phyloP scores from a whole-genome alignment of 1,140 invertebrate genomes.

The Ganaspis sp. region DNA sequence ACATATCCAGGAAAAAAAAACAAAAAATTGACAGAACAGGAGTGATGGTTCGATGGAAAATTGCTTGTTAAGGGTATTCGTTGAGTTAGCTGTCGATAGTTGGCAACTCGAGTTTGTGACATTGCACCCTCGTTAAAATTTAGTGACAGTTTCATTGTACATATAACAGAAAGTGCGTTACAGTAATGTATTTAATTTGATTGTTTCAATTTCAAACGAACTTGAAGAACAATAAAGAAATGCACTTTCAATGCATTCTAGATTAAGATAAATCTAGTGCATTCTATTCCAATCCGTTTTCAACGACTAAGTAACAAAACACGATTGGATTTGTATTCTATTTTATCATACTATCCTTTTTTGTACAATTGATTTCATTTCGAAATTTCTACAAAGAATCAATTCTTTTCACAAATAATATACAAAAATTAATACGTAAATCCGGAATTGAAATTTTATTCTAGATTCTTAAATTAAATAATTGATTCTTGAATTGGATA shows the following conservation, averaged over 20 bases:
- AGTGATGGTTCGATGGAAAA: constrained; percentile 40
- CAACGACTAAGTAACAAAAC: background rate
- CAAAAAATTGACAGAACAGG: constrained; percentile 37
- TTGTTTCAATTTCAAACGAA: background rate
- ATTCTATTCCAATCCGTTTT: background rate
- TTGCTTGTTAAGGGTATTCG: constrained; percentile 41
- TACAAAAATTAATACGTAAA: too few species aligned
- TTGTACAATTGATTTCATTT: too few species aligned
- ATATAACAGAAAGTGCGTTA: background rate
- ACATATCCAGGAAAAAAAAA: background rate
- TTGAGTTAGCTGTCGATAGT: constrained; percentile 6
- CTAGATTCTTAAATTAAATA: too few species aligned
- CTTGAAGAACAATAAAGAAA: background rate
- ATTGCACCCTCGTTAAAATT: constrained; percentile 11
- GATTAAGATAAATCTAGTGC: background rate
- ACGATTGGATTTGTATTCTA: background rate
- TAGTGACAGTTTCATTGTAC: background rate
- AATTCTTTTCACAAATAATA: too few species aligned
- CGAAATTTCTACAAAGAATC: too few species aligned
- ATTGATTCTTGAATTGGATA: too few species aligned
- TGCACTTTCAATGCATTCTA: background rate
- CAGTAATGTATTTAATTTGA: background rate
- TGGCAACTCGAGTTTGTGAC: background rate
- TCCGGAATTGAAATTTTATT: too few species aligned
- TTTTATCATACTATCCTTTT: too few species aligned